These are phyloP conservation scores for Plagodis pulveraria DNA, from an alignment of 2,888 invertebrate genomes.

Conservation along the genomic window DNA sequence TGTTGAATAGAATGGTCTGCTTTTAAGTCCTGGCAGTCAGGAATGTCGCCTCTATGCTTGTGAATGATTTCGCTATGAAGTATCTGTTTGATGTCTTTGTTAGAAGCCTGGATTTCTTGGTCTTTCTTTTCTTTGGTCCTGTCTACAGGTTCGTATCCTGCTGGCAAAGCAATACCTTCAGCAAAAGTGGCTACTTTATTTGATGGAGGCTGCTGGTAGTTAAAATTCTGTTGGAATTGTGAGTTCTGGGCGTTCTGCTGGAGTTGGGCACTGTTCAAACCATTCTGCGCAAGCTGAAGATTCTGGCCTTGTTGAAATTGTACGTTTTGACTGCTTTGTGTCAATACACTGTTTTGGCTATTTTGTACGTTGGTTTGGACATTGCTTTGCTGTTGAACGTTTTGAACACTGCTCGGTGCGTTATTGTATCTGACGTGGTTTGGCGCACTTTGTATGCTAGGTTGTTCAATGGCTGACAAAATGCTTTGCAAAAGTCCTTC, in stretches of 20 bases:
- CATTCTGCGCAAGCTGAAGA: conserved; percentile 18
- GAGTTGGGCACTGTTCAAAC: conserved; percentile 1
- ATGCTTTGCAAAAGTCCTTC: conserved; percentile 93
- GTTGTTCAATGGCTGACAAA: conserved; percentile 92
- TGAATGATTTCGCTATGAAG: conserved; percentile 48
- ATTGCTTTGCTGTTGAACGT: conserved; percentile 7
- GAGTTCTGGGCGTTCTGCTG: not conserved
- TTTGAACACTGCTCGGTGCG: not conserved
- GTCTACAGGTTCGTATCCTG: conserved; percentile 74
- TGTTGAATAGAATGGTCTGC: conserved; percentile 74
- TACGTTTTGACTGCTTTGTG: not conserved
- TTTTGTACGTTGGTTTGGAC: conserved; percentile 13
- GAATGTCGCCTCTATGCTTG: conserved; percentile 56
- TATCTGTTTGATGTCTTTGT: conserved; percentile 47
- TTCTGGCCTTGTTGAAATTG: conserved; percentile 25
- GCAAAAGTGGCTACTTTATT: conserved; percentile 43
- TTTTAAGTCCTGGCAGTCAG: conserved; percentile 69
- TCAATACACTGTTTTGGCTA: conserved; percentile 9
- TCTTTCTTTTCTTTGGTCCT: conserved; percentile 59
- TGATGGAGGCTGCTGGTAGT: conserved; percentile 32
- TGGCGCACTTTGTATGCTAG: conserved; percentile 47
- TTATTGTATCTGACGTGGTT: conserved; percentile 16
- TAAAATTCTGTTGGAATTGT: conserved; percentile 27
- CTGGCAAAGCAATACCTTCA: conserved; percentile 69
- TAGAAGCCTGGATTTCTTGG: conserved; percentile 59